Evolutionary conservation across 2,888 invertebrate species (phyloP).

Genomic region (Drosophila mimica): DNA sequence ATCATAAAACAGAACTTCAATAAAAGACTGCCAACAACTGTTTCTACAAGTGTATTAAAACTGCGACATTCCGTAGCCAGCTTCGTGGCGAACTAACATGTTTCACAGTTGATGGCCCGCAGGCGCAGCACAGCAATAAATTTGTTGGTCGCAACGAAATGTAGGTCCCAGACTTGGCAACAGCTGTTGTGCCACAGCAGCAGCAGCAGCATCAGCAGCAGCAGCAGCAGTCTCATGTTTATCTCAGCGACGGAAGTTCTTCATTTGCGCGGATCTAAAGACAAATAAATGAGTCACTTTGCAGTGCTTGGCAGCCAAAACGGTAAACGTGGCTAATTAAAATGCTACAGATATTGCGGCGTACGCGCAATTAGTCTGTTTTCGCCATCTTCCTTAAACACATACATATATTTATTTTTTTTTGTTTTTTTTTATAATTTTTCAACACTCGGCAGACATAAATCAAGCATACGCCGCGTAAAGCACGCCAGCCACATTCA

Average conservation of each 20-base stretch:
- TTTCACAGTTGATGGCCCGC: constrained; percentile 30
- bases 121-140: constrained; percentile 49
- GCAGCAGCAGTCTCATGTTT: constrained; percentile 4
- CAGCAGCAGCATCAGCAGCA: not conserved
- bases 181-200: constrained; percentile 6
- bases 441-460: constrained; percentile 31
- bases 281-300: constrained; percentile 33
- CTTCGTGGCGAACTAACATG: not conserved
- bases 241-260: not conserved
- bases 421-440: constrained; percentile 29
- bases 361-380: constrained; percentile 38
- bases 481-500: constrained; percentile 34
- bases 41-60: constrained; percentile 22
- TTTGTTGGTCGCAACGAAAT: constrained; percentile 16
- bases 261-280: constrained; percentile 25
- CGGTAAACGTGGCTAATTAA: constrained; percentile 38
- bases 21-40: not conserved
- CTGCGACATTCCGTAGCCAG: not conserved
- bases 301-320: constrained; percentile 3
- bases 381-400: not conserved
- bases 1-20: not conserved
- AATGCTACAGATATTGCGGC: constrained; percentile 26
- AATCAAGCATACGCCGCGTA: constrained; percentile 54
- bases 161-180: not conserved
- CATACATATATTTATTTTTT: constrained; percentile 1